A percentile compares a stretch with the other conserved stretches of the same genome.
phyloP scores from a whole-genome alignment of 2,113 vertebrate species.

The Cairina moschata region DNA sequence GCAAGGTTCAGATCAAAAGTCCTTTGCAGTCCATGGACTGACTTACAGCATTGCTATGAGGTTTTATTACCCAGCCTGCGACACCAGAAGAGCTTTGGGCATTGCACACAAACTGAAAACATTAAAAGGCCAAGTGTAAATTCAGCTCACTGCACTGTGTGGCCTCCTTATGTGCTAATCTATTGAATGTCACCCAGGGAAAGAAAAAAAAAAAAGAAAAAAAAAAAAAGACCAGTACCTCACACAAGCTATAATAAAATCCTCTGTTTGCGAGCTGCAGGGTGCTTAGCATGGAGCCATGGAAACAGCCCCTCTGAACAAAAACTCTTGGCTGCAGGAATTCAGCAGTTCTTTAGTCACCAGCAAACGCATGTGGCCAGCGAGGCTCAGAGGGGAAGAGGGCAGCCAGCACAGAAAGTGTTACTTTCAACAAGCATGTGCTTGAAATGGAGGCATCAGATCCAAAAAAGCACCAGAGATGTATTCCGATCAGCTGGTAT shows the following conservation, averaged over 20 bases:
- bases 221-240: neutral
- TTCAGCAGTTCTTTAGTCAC: neutral
- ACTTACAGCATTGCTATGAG: neutral
- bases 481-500: neutral
- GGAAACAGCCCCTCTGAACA: neutral
- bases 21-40: neutral
- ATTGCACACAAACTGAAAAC: neutral
- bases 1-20: neutral
- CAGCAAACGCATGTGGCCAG: neutral
- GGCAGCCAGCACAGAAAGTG: neutral
- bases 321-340: neutral
- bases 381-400: neutral
- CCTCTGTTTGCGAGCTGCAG: conserved; percentile 4
- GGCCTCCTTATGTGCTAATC: conserved; percentile 23
- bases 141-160: conserved; percentile 8
- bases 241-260: conserved; percentile 12
- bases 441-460: neutral
- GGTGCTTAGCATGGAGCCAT: conserved; percentile 23
- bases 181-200: neutral
- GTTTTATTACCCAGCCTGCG: conserved; percentile 12
- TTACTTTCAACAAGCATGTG: no score
- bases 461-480: neutral
- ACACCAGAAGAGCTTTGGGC: conserved; percentile 25
- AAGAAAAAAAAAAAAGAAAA: neutral
- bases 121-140: conserved; percentile 38